Conservation (phyloP, 2,113 vertebrate genomes). For the Tautogolabrus adspersus region DNA sequence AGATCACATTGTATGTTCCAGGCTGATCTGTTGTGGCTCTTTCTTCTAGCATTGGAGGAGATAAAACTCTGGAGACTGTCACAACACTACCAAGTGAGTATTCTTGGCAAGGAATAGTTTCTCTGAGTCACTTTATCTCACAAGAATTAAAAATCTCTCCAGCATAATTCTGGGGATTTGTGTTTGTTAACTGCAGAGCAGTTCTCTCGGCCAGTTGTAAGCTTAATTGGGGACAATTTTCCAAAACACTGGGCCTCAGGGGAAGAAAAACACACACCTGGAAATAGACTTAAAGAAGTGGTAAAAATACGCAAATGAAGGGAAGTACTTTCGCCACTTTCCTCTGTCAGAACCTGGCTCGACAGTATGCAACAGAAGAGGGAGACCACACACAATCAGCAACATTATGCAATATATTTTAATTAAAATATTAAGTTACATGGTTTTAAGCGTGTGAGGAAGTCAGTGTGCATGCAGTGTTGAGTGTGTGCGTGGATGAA, state of each 20-base stretch:
- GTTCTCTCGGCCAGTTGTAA: background rate
- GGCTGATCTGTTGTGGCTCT: slow-evolving; percentile 36
- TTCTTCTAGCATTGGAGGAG: slow-evolving; percentile 88
- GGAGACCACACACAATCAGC: no score
- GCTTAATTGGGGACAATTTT: background rate
- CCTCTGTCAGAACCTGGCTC: background rate
- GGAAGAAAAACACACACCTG: no score
- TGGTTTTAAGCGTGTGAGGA: no score
- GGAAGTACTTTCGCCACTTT: background rate
- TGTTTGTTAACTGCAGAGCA: background rate
- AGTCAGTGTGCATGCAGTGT: no score
- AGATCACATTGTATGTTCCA: background rate
- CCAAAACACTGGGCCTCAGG: background rate
- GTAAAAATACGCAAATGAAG: no score
- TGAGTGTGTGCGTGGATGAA: no score
- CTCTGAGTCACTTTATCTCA: background rate
- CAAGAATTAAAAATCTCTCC: background rate
- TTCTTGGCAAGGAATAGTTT: background rate
- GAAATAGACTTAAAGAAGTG: no score
- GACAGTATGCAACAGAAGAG: no score
- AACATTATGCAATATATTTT: no score
- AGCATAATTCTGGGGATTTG: background rate
- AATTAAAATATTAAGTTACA: no score
- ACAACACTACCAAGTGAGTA: slow-evolving; percentile 93
- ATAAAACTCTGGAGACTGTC: slow-evolving; percentile 83